These are phyloP conservation scores for Acleris literana DNA, from an alignment of 2,888 invertebrate species.

Conservation along the genomic window DNA sequence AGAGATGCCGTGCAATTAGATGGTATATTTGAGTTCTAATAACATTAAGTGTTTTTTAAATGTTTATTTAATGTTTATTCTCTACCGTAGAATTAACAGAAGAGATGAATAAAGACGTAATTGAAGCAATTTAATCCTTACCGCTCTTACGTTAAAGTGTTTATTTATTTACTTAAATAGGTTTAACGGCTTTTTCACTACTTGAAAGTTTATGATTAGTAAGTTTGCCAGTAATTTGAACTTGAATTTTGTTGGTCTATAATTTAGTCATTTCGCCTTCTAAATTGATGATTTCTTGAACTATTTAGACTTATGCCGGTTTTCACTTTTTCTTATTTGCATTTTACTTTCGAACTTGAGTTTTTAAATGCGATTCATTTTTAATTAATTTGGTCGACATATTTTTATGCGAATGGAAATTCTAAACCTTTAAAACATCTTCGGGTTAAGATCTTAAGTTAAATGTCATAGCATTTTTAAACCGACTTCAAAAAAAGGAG, in stretches of 20 bases:
- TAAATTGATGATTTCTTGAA: conserved; percentile 5
- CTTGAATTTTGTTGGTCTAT: conserved; percentile 4
- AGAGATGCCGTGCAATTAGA: neutral
- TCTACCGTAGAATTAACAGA: conserved; percentile 41
- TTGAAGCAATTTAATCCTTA: conserved; percentile 27
- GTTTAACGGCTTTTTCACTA: conserved; percentile 2
- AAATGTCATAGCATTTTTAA: too few relatives aligned
- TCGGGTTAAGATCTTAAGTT: too few relatives aligned
- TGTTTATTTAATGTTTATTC: conserved; percentile 40
- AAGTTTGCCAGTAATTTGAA: conserved; percentile 12
- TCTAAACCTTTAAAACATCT: too few relatives aligned
- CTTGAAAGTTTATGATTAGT: conserved; percentile 9
- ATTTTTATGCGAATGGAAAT: neutral
- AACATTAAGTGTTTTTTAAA: conserved; percentile 17
- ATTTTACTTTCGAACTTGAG: conserved; percentile 8
- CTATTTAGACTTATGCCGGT: conserved; percentile 6
- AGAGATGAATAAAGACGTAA: conserved; percentile 36
- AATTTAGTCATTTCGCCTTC: conserved; percentile 9
- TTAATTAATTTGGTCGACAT: neutral
- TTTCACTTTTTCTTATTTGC: conserved; percentile 18
- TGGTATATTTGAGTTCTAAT: conserved; percentile 1
- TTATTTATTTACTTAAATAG: neutral
- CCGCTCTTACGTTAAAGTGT: neutral
- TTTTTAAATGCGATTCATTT: neutral
- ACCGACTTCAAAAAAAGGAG: too few relatives aligned